Evolutionary conservation across 1,140 invertebrate species (phyloP).

Genomic region (Calephelis nemesis): DNA sequence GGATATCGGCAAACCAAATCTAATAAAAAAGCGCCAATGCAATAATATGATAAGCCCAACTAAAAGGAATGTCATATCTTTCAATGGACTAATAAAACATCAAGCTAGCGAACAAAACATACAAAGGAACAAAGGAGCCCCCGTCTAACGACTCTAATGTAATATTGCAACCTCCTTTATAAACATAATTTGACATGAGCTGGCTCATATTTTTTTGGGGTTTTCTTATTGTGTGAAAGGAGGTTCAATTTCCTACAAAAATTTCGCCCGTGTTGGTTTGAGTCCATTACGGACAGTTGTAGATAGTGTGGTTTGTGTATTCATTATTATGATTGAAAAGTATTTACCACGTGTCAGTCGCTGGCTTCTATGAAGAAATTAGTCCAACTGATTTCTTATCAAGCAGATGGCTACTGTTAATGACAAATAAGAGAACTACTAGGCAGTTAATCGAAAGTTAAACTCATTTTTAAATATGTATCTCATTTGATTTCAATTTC

Average conservation of each 20-base stretch:
- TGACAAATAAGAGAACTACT: too few species aligned
- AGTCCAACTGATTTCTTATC: too few species aligned
- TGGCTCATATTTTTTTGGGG: conserved; percentile 3
- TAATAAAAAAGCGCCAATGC: conserved; percentile 6
- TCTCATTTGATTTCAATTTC: too few species aligned
- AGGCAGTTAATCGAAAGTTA: too few species aligned
- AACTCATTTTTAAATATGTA: too few species aligned
- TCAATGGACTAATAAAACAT: conserved; percentile 15
- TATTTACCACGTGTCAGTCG: too few species aligned
- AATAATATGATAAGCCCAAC: conserved; percentile 2
- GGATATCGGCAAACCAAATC: background rate
- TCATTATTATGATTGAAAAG: too few species aligned
- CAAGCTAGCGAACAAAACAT: conserved; percentile 13
- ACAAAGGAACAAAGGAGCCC: conserved; percentile 27
- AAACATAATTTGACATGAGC: conserved; percentile 30
- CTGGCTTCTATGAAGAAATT: too few species aligned
- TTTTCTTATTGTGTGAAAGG: conserved; percentile 4
- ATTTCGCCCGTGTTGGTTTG: background rate
- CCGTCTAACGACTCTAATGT: conserved; percentile 25
- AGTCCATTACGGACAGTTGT: too few species aligned
- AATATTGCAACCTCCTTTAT: conserved; percentile 30
- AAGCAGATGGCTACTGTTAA: too few species aligned
- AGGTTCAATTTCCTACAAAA: background rate
- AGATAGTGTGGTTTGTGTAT: too few species aligned
- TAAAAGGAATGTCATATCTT: conserved; percentile 17